Percentiles rank a stretch among this genome's conserved stretches.
Evolutionary conservation across 2,888 invertebrate genomes (phyloP).

Genomic region (Megamerina dolium): DNA sequence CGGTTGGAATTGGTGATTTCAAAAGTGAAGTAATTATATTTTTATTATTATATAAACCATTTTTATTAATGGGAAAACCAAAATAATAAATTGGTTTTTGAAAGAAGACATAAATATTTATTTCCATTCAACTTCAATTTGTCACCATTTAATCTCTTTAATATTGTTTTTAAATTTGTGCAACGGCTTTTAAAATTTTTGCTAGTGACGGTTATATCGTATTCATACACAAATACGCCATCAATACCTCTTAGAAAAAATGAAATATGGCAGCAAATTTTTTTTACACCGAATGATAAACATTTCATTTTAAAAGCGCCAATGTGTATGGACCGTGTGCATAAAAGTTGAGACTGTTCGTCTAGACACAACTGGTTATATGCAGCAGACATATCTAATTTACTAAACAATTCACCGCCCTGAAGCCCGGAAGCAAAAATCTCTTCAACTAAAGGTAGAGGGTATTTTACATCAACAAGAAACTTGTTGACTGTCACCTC

Average conservation of each 20-base stretch:
- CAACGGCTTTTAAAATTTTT: slow-evolving; percentile 9
- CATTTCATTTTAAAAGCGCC: slow-evolving; percentile 12
- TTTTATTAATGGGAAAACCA: too few relatives aligned
- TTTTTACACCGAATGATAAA: slow-evolving; percentile 10
- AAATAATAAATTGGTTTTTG: too few relatives aligned
- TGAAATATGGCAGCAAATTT: too few relatives aligned
- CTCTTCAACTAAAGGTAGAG: slow-evolving; percentile 1
- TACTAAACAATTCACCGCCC: slow-evolving; percentile 1
- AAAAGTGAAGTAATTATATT: too few relatives aligned
- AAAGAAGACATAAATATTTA: too few relatives aligned
- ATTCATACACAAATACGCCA: slow-evolving; percentile 8
- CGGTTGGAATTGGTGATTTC: too few relatives aligned
- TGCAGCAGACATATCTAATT: background rate
- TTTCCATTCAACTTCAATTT: too few relatives aligned
- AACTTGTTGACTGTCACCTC: background rate
- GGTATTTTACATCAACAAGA: background rate
- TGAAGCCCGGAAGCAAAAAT: slow-evolving; percentile 2
- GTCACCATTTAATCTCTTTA: too few relatives aligned
- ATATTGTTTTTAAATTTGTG: too few relatives aligned
- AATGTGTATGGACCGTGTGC: slow-evolving; percentile 11
- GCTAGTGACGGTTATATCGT: slow-evolving; percentile 15
- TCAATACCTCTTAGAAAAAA: slow-evolving; percentile 8
- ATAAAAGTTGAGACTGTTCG: slow-evolving; percentile 9
- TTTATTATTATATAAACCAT: too few relatives aligned
- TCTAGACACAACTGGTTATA: background rate